phyloP scores from a whole-genome alignment of 2,888 invertebrate species.

The Heliconius erato region DNA sequence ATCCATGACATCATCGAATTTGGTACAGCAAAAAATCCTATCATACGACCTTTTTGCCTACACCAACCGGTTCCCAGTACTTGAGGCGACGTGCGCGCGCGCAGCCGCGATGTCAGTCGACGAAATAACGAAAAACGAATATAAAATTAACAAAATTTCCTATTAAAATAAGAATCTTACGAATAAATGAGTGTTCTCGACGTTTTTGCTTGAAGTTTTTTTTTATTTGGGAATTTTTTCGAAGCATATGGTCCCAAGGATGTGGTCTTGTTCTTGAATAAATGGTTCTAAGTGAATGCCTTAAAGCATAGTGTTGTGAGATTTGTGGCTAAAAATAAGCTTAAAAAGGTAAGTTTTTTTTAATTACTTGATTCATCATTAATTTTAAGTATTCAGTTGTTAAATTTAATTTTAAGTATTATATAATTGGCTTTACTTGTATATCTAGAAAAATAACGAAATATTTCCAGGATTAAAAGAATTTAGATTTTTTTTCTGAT shows the following conservation, averaged over 20 bases:
- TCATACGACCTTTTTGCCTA: constrained; percentile 64
- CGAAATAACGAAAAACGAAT: constrained; percentile 76
- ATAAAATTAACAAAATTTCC: constrained; percentile 55
- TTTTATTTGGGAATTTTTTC: constrained; percentile 37
- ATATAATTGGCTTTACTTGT: too few relatives aligned
- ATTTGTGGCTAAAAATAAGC: constrained; percentile 54
- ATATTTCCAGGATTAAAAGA: too few relatives aligned
- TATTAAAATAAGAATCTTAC: constrained; percentile 5
- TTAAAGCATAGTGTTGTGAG: constrained; percentile 73
- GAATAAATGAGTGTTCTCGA: constrained; percentile 2
- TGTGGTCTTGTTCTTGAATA: constrained; percentile 70
- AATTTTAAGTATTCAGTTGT: background rate
- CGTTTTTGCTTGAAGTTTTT: background rate
- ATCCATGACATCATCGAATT: constrained; percentile 69
- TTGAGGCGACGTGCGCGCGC: constrained; percentile 72
- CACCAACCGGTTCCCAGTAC: constrained; percentile 58
- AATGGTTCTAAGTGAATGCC: constrained; percentile 74
- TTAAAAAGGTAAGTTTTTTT: constrained; percentile 56
- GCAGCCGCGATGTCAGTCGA: constrained; percentile 79
- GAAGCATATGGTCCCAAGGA: constrained; percentile 70
- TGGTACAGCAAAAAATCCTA: constrained; percentile 54
- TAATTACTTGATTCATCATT: constrained; percentile 12
- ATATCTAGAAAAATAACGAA: too few relatives aligned
- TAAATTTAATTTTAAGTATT: too few relatives aligned
- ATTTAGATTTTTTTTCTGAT: too few relatives aligned